Conservation (phyloP, 2,888 invertebrate species). For the Busseola fusca region DNA sequence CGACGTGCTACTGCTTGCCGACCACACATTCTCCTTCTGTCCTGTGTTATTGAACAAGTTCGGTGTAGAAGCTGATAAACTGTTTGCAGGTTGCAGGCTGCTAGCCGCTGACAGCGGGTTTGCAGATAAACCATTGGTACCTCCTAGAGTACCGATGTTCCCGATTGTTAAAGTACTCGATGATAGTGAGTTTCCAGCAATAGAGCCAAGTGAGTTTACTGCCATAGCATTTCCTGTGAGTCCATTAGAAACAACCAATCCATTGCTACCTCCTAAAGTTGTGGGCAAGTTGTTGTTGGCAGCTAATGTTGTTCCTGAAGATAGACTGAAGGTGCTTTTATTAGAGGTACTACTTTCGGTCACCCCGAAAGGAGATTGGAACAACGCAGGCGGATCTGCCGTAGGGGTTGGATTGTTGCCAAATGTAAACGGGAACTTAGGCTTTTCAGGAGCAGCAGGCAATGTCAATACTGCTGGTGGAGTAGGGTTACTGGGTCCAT, state of each 20-base stretch:
- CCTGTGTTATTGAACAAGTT: slow-evolving; percentile 68
- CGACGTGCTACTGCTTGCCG: slow-evolving; percentile 62
- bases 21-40: slow-evolving; percentile 77
- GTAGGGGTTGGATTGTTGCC: slow-evolving; percentile 62
- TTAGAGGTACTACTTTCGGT: slow-evolving; percentile 45
- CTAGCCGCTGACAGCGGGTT: slow-evolving; percentile 60
- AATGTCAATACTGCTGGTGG: slow-evolving; percentile 41
- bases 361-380: slow-evolving; percentile 53
- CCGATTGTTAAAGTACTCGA: slow-evolving; percentile 45
- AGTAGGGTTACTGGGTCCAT: slow-evolving; percentile 43
- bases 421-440: slow-evolving; percentile 77
- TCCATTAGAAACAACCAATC: slow-evolving; percentile 45
- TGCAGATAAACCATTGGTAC: slow-evolving; percentile 57
- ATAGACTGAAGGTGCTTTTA: slow-evolving; percentile 51
- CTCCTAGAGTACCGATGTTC: slow-evolving; percentile 50
- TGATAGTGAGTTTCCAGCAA: slow-evolving; percentile 42
- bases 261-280: slow-evolving; percentile 53
- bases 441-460: slow-evolving; percentile 66
- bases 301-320: slow-evolving; percentile 45
- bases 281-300: slow-evolving; percentile 43
- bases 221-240: slow-evolving; percentile 45
- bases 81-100: slow-evolving; percentile 54
- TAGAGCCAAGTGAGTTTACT: slow-evolving; percentile 27
- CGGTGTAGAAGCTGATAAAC: slow-evolving; percentile 45
- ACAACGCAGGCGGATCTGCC: slow-evolving; percentile 57